Percentiles rank a stretch among this genome's conserved stretches.
Evolutionary conservation across 35 echinoderm and acorn worm species (phyloP).

Genomic region (Diadema setosum): DNA sequence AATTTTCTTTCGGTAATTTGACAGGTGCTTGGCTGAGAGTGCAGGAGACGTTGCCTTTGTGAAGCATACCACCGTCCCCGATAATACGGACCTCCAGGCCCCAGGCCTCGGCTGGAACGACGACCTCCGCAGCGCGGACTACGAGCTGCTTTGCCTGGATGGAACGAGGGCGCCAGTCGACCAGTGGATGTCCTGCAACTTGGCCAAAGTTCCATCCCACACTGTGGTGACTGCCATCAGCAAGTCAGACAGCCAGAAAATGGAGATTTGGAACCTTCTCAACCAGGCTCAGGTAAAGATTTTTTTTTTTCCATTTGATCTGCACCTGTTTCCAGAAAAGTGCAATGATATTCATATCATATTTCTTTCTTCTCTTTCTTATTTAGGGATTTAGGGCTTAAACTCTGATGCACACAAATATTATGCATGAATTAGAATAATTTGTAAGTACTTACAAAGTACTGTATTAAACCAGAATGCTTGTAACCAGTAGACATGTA

Average conservation of each 20-base stretch:
- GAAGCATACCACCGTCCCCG: conserved; percentile 61
- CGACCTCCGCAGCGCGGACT: conserved; percentile 28
- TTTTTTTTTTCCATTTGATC: no score
- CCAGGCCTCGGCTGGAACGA: conserved; percentile 30
- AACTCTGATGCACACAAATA: no score
- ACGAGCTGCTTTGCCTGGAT: conserved; percentile 60
- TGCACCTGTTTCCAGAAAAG: no score
- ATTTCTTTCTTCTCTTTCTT: no score
- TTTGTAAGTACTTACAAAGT: no score
- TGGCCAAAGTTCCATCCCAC: conserved; percentile 77
- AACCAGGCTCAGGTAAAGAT: conserved; percentile 69
- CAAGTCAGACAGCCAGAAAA: neutral
- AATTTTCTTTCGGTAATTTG: no score
- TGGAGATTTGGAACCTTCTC: conserved; percentile 14
- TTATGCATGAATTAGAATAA: no score
- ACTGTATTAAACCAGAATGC: no score
- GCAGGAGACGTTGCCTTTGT: conserved; percentile 81
- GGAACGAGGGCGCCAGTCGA: neutral
- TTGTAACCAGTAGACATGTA: no score
- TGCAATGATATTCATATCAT: no score
- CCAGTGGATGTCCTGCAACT: conserved; percentile 21
- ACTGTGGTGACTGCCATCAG: conserved; percentile 40
- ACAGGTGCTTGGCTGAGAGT: conserved; percentile 66
- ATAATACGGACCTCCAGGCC: conserved; percentile 18
- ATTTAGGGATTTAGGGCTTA: no score